A percentile compares a stretch with the other conserved stretches of the same genome.
These are phyloP conservation scores for Indicator indicator DNA, from an alignment of 2,113 vertebrate species.

Conservation along the genomic window DNA sequence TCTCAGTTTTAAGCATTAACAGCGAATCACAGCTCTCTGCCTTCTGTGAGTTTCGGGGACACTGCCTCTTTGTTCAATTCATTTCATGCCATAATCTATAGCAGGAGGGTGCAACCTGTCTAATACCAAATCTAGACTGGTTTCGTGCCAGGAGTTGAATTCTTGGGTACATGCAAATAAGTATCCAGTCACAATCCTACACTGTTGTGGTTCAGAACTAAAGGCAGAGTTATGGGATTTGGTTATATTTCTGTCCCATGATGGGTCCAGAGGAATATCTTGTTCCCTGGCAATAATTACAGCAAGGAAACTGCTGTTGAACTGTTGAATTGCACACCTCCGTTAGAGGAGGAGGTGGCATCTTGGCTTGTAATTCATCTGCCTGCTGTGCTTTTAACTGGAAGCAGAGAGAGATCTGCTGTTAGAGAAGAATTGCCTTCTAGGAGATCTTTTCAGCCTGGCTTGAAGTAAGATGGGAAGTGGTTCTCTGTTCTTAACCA, in stretches of 20 bases:
- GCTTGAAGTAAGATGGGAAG: background rate
- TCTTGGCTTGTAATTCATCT: background rate
- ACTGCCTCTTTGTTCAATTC: background rate
- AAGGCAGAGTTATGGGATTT: background rate
- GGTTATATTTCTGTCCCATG: background rate
- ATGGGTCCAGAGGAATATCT: background rate
- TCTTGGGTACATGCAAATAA: accelerated
- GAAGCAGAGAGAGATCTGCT: background rate
- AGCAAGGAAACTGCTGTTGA: background rate
- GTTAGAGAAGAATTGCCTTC: background rate
- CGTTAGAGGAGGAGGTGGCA: background rate
- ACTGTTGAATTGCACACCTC: background rate
- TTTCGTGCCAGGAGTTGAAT: background rate
- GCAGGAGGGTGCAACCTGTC: background rate
- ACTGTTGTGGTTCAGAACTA: background rate
- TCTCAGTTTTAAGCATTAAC: background rate
- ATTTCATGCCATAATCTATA: background rate
- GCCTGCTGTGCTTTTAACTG: background rate
- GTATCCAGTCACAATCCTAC: background rate
- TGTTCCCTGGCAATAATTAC: background rate
- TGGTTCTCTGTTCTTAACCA: background rate
- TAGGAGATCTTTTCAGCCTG: background rate
- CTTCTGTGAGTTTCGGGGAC: background rate
- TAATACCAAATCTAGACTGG: background rate
- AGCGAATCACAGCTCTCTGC: background rate